Percentiles rank a stretch among this genome's conserved stretches.
phyloP scores from a whole-genome alignment of 2,888 invertebrate genomes.

The Torymus tubicola region DNA sequence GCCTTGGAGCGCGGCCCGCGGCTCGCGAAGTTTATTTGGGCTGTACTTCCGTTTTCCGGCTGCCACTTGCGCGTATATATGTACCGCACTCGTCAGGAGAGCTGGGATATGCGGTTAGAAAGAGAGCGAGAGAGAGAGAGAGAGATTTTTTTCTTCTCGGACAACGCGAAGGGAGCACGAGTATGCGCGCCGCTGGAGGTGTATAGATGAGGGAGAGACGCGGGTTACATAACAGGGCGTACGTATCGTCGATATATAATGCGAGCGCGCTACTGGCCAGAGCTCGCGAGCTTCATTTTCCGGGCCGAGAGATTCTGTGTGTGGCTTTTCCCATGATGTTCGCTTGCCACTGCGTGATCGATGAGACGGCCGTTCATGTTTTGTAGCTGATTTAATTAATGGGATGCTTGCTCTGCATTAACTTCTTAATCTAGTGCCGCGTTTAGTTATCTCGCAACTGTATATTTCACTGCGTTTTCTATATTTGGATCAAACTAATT shows the following conservation, averaged over 20 bases:
- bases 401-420: no score
- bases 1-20: no score
- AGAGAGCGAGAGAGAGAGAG: neutral
- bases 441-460: neutral
- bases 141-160: neutral
- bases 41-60: neutral
- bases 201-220: no score
- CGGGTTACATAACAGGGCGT: slow-evolving; percentile 55
- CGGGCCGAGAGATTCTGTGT: no score
- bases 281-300: neutral
- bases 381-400: no score
- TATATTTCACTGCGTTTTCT: no score
- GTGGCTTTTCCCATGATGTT: no score
- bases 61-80: no score
- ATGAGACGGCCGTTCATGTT: no score
- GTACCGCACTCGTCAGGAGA: neutral
- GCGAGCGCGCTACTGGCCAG: neutral
- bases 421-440: neutral
- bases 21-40: neutral
- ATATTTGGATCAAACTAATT: no score
- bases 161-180: neutral
- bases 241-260: slow-evolving; percentile 35
- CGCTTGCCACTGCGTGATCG: no score
- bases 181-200: no score
- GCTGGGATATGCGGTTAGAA: neutral